phyloP scores from a whole-genome alignment of 2,797 vertebrate species.

The Helarctos malayanus region DNA sequence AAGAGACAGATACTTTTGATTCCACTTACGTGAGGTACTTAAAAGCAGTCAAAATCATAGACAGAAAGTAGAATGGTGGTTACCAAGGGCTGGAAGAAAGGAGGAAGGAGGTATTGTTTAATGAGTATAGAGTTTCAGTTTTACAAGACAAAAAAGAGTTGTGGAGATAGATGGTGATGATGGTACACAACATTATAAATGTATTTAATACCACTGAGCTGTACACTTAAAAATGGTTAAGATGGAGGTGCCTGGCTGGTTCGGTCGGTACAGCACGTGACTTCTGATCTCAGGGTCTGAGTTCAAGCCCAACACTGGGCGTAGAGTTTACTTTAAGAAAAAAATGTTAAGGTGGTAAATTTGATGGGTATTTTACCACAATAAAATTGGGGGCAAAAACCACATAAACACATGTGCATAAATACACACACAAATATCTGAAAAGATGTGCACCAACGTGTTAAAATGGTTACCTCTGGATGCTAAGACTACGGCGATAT shows the following conservation, averaged over 20 bases:
- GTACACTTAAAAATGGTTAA: background rate
- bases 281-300: background rate
- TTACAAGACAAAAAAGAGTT: background rate
- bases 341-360: background rate
- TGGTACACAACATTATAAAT: background rate
- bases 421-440: background rate
- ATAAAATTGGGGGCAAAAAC: background rate
- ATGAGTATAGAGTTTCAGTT: background rate
- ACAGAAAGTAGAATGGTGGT: background rate
- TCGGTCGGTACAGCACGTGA: background rate
- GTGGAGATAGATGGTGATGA: background rate
- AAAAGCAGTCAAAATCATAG: slow-evolving; percentile 18
- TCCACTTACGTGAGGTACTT: background rate
- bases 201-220: background rate
- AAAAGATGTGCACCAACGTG: background rate
- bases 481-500: background rate
- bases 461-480: background rate
- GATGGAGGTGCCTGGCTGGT: background rate
- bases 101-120: background rate
- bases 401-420: background rate
- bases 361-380: background rate
- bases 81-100: background rate
- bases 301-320: background rate
- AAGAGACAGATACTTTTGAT: background rate
- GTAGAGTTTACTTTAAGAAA: background rate